Evolutionary conservation across 2,113 vertebrate genomes (phyloP).

Genomic region (Alosa alosa): DNA sequence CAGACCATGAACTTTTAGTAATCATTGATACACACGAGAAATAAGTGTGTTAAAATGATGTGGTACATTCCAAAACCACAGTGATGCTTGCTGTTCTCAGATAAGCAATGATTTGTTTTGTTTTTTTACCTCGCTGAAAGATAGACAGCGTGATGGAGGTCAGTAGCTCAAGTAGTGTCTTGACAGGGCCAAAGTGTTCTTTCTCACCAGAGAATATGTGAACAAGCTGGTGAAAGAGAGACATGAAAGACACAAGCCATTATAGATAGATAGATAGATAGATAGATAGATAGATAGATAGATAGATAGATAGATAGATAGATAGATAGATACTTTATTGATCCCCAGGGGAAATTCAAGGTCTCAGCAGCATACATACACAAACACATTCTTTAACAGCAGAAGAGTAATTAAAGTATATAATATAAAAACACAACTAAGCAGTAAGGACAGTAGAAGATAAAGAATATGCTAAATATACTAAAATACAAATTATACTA

Average conservation of each 20-base stretch:
- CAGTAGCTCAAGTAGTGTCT: constrained; percentile 82
- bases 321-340: no score
- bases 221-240: constrained; percentile 77
- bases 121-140: constrained; percentile 86
- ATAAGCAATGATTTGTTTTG: neutral
- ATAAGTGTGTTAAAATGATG: neutral
- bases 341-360: no score
- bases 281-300: no score
- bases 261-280: no score
- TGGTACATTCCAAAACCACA: neutral
- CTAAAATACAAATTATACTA: no score
- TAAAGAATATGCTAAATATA: no score
- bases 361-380: no score
- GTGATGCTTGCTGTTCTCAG: neutral
- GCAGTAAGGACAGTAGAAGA: no score
- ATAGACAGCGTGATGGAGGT: constrained; percentile 86
- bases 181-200: constrained; percentile 79
- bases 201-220: constrained; percentile 91
- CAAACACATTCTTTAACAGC: no score
- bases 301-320: no score
- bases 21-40: neutral
- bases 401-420: no score
- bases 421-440: no score
- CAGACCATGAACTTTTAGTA: neutral
- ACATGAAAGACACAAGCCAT: neutral